Evolutionary conservation across 1,140 invertebrate genomes (phyloP).

Genomic region (Caenorhabditis remanei): DNA sequence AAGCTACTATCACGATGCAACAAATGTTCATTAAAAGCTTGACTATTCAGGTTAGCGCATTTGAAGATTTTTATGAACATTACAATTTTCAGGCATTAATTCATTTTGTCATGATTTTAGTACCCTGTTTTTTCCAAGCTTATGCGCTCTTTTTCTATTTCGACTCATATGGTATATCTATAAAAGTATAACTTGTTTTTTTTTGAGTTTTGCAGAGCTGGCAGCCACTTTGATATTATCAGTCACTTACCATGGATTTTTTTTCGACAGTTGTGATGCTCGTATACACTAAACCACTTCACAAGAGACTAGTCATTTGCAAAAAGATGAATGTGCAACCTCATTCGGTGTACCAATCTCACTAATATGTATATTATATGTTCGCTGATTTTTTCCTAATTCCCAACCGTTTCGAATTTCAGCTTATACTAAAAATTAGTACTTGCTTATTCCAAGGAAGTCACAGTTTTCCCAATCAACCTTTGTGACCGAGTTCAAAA

Average conservation of each 20-base stretch:
- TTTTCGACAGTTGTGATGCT: neutral
- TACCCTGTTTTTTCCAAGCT: neutral
- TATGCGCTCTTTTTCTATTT: neutral
- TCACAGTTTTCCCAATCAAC: too few species aligned
- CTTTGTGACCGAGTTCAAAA: too few species aligned
- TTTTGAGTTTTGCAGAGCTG: neutral
- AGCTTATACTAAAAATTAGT: too few species aligned
- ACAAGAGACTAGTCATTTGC: neutral
- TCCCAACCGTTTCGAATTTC: too few species aligned
- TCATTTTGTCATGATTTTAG: neutral
- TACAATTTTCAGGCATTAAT: neutral
- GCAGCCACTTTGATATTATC: neutral
- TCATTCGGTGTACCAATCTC: too few species aligned
- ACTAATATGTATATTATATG: too few species aligned
- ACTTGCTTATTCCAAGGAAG: too few species aligned
- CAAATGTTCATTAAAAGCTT: neutral
- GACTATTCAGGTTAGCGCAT: neutral
- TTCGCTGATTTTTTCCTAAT: too few species aligned
- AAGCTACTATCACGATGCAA: neutral
- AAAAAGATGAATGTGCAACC: neutral
- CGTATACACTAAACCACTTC: neutral
- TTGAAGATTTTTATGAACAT: neutral
- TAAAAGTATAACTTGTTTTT: neutral
- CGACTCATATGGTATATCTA: neutral
- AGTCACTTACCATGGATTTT: neutral